Percentiles rank a stretch among this genome's conserved stretches.
These are phyloP conservation scores for Gallinago nigripennis DNA, from an alignment of 2,797 vertebrate species.

Conservation along the genomic window DNA sequence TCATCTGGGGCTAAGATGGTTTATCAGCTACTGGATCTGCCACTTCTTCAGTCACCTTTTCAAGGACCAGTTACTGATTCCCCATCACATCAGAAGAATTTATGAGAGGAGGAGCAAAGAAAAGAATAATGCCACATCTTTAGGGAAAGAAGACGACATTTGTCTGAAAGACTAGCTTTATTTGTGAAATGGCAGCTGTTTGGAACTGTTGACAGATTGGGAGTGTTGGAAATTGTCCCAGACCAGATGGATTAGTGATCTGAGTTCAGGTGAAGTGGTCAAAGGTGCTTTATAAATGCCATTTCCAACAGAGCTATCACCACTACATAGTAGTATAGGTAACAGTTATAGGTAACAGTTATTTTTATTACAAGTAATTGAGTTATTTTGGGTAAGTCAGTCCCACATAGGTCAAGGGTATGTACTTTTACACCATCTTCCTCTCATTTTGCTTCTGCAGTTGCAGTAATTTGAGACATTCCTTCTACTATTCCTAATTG, in stretches of 20 bases:
- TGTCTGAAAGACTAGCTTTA: constrained; percentile 20
- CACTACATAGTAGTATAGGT: not conserved
- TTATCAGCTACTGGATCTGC: constrained; percentile 44
- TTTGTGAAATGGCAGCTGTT: constrained; percentile 47
- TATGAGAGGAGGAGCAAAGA: constrained; percentile 2
- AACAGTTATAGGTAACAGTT: constrained; percentile 16
- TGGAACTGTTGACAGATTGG: constrained; percentile 36
- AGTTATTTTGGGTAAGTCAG: not conserved
- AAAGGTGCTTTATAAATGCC: constrained; percentile 33
- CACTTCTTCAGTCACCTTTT: constrained; percentile 30
- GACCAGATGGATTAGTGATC: constrained; percentile 9
- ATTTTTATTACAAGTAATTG: constrained; percentile 26
- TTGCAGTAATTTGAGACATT: not conserved
- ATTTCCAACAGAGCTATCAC: not conserved
- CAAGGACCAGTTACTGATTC: not conserved
- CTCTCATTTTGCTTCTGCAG: not conserved
- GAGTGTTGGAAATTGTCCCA: constrained; percentile 29
- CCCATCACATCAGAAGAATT: not conserved
- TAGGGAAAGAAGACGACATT: not conserved
- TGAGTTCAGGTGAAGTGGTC: constrained; percentile 35
- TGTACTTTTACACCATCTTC: not conserved
- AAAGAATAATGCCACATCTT: not conserved
- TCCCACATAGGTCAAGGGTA: not conserved
- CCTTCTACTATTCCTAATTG: not conserved
- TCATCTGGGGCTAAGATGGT: not conserved